phyloP scores from a whole-genome alignment of 2,888 invertebrate species.

The Heliconius aoede region DNA sequence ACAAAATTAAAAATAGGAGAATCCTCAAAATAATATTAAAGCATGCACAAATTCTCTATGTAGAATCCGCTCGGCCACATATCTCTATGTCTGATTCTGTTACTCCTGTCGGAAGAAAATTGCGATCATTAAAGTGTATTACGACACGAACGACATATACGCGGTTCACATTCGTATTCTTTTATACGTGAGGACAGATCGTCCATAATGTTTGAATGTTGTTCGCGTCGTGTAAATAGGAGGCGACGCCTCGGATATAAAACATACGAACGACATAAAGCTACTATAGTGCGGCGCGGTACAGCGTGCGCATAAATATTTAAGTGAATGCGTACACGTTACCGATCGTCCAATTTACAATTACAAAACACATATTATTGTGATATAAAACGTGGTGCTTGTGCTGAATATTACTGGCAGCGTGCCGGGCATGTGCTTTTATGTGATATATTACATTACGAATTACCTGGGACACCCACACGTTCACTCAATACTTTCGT shows the following conservation, averaged over 20 bases:
- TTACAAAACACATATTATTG: slow-evolving; percentile 82
- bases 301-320: slow-evolving; percentile 63
- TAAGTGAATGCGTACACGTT: slow-evolving; percentile 64
- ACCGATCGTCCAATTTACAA: slow-evolving; percentile 79
- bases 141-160: slow-evolving; percentile 62
- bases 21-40: slow-evolving; percentile 61
- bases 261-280: slow-evolving; percentile 82
- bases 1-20: slow-evolving; percentile 60
- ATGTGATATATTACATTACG: slow-evolving; percentile 79
- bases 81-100: slow-evolving; percentile 72
- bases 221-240: slow-evolving; percentile 62
- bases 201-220: slow-evolving; percentile 49
- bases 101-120: slow-evolving; percentile 71
- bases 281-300: slow-evolving; percentile 67
- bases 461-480: slow-evolving; percentile 77
- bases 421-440: slow-evolving; percentile 84
- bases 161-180: slow-evolving; percentile 40
- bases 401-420: slow-evolving; percentile 83
- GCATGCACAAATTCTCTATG: slow-evolving; percentile 71
- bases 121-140: slow-evolving; percentile 62
- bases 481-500: slow-evolving; percentile 64
- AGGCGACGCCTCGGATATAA: slow-evolving; percentile 64
- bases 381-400: slow-evolving; percentile 83
- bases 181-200: slow-evolving; percentile 37
- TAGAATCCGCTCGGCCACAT: slow-evolving; percentile 80